These are phyloP conservation scores for Rhegmatorhina hoffmannsi DNA, from an alignment of 2,113 vertebrate genomes.

Conservation along the genomic window DNA sequence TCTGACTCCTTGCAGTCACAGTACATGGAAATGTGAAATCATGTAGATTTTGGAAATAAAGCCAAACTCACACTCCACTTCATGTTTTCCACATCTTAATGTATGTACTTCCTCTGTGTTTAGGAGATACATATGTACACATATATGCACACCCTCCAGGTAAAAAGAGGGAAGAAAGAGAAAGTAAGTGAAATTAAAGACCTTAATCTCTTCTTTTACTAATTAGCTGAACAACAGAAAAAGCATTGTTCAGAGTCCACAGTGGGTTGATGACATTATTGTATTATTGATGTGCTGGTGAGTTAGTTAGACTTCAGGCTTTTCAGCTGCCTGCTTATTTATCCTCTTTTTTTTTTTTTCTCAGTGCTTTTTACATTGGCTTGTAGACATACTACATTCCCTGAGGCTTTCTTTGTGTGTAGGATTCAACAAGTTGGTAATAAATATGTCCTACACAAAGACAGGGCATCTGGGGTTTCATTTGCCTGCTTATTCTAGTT, in stretches of 20 bases:
- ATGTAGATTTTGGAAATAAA: background rate
- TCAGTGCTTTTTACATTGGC: background rate
- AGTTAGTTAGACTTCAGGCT: conserved; percentile 34
- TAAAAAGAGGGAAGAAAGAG: conserved; percentile 4
- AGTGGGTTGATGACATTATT: conserved; percentile 37
- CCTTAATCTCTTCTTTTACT: conserved; percentile 63
- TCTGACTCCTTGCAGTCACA: background rate
- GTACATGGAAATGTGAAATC: background rate
- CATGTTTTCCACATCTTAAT: background rate
- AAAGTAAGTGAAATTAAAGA: conserved; percentile 50
- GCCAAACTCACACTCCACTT: background rate
- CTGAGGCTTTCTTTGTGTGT: conserved; percentile 26
- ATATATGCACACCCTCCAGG: background rate
- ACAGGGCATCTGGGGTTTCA: conserved; percentile 12
- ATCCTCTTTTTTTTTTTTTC: background rate
- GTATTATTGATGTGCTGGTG: conserved; percentile 65
- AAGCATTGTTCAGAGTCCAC: conserved; percentile 15
- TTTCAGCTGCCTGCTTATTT: conserved; percentile 43
- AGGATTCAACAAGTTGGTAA: conserved; percentile 45
- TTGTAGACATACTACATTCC: conserved; percentile 4
- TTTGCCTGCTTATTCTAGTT: conserved; percentile 1
- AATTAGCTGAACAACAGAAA: conserved; percentile 67
- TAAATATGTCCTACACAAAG: conserved; percentile 55
- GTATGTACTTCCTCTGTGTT: background rate
- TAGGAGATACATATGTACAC: background rate